Conservation (phyloP, 2,113 vertebrate genomes). For the Triplophysa rosa region DNA sequence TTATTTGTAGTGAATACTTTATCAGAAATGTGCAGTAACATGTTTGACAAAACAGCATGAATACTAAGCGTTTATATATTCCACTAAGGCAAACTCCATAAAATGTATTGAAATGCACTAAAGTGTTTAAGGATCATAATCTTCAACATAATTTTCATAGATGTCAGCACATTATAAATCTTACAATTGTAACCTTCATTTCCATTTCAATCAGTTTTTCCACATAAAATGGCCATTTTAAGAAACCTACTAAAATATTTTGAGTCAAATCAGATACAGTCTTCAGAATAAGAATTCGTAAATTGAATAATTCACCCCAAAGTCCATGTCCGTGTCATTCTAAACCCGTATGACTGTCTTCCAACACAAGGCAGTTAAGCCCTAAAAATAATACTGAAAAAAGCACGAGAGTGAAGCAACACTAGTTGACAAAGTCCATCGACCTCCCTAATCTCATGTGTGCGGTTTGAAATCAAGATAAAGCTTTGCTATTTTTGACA, state of each 20-base stretch:
- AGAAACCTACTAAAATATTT: background rate
- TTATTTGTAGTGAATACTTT: slow-evolving; percentile 63
- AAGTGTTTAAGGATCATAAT: background rate
- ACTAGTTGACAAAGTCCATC: no score
- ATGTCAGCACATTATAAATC: background rate
- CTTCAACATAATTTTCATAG: no score
- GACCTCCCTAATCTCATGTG: no score
- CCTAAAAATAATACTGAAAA: no score
- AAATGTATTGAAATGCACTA: background rate
- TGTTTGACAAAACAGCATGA: background rate
- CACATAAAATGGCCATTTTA: background rate
- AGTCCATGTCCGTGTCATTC: no score
- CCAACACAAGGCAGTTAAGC: no score
- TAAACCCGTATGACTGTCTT: no score
- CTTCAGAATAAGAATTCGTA: background rate
- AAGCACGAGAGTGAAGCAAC: no score
- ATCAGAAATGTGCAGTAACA: slow-evolving; percentile 40
- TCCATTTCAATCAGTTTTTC: background rate
- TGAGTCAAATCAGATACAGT: background rate
- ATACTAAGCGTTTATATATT: background rate
- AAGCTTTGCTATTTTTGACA: no score
- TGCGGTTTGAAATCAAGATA: no score
- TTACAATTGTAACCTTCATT: background rate
- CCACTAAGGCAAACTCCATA: background rate
- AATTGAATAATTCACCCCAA: no score